Percentiles rank a stretch among this genome's conserved stretches.
Conservation (phyloP, 1,140 invertebrate genomes). For the Steinernema khuongi region DNA sequence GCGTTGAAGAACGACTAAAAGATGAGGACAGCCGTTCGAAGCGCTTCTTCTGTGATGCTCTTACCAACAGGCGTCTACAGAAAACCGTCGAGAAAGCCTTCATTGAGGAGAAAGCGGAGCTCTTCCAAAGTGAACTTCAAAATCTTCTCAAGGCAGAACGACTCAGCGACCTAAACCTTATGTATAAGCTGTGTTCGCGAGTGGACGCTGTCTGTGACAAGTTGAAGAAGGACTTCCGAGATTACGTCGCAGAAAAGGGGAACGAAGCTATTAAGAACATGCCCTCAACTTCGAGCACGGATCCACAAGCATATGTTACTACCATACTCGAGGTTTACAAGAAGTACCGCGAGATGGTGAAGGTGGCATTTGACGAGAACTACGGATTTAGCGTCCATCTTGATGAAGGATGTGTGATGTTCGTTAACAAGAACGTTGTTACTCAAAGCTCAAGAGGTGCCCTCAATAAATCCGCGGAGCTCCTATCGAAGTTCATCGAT, state of each 20-base stretch:
- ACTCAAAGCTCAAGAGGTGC: conserved; percentile 65
- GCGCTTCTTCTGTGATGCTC: conserved; percentile 60
- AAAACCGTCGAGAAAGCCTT: conserved; percentile 90
- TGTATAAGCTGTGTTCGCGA: conserved; percentile 87
- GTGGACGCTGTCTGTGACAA: conserved; percentile 86
- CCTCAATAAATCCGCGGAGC: conserved; percentile 88
- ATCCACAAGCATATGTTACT: conserved; percentile 93
- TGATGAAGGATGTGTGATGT: conserved; percentile 92
- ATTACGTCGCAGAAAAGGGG: conserved; percentile 87
- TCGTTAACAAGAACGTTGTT: conserved; percentile 94
- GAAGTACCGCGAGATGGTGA: conserved; percentile 87
- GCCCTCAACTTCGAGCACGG: conserved; percentile 73
- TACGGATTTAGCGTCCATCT: conserved; percentile 90
- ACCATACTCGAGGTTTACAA: conserved; percentile 94
- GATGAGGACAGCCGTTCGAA: not conserved
- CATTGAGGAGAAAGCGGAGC: conserved; percentile 91
- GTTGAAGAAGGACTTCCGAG: conserved; percentile 78
- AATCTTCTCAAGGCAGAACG: conserved; percentile 88
- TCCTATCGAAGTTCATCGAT: conserved; percentile 96
- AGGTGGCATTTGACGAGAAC: conserved; percentile 90
- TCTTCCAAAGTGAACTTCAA: conserved; percentile 93
- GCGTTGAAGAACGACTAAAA: not conserved
- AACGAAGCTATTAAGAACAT: conserved; percentile 83
- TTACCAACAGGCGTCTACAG: conserved; percentile 73
- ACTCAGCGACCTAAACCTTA: conserved; percentile 85